Conservation (phyloP, 2,888 invertebrate genomes). For the Hermaeophaga mercurialis region DNA sequence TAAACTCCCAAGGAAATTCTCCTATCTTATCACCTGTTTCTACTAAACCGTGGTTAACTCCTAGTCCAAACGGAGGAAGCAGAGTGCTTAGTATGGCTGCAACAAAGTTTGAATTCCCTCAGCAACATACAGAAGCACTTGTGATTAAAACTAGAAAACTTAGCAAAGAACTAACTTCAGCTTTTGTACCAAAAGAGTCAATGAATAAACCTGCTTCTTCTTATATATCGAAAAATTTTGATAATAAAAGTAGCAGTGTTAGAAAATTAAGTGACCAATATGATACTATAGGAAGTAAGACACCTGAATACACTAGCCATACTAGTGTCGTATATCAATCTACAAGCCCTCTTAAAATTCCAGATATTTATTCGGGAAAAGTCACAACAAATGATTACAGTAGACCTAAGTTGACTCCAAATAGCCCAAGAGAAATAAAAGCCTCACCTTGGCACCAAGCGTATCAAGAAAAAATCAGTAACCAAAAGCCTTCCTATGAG, state of each 20-base stretch:
- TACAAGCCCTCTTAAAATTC: neutral
- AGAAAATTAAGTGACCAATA: constrained; percentile 55
- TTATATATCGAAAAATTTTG: constrained; percentile 46
- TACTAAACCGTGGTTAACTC: constrained; percentile 60
- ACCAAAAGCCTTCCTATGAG: neutral
- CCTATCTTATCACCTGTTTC: constrained; percentile 37
- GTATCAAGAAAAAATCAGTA: neutral
- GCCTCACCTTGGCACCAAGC: constrained; percentile 11
- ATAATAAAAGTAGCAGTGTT: constrained; percentile 46
- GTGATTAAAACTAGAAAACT: constrained; percentile 45
- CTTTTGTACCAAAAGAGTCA: constrained; percentile 39
- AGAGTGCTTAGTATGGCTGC: constrained; percentile 62
- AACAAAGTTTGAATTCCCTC: constrained; percentile 61
- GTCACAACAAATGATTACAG: neutral
- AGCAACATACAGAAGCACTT: constrained; percentile 37
- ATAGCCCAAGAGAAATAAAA: constrained; percentile 3
- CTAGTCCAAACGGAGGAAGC: constrained; percentile 55
- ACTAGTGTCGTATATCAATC: constrained; percentile 39
- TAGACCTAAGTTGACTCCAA: constrained; percentile 7
- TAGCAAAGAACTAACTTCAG: constrained; percentile 47
- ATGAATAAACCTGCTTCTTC: constrained; percentile 47
- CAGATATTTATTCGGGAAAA: constrained; percentile 1
- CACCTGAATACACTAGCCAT: constrained; percentile 34
- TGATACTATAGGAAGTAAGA: constrained; percentile 42
- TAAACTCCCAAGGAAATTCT: constrained; percentile 37